Base-by-base conservation (phyloP, 2,113 vertebrate species). In the Tyrannus savana region DNA sequence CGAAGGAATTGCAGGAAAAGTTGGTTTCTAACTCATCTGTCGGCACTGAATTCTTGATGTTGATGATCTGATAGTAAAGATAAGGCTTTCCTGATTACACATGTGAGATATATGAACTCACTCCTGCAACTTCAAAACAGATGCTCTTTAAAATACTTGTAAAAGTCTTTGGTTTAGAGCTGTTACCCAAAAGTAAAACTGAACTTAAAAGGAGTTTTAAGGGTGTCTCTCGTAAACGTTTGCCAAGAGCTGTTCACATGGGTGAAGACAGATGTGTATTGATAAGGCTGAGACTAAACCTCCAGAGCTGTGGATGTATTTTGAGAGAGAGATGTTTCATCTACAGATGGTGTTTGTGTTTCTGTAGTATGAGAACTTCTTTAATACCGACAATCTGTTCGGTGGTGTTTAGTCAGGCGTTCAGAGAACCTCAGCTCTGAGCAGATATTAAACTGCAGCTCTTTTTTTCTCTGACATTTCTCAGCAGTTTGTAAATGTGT, bases 41-140 rank as follows among this genome's bases (percentile, higher is more conserved):
- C 82, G 58, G 52, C 53, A 23, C 46, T 66, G 74, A 89, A 87
- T 82, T 91, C 68, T 74, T 64, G 28, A 42, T 74, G 46, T 23
- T 76, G 66, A 9, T 56, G 81, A 33, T 75, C 66, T 84, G 67
- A 33, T 72, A 66, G 77, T 78, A 71, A 84, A 84, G 77, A 59
- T 74, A 50, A 56, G 76, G 68, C n/a, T 86, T 83, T 21, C 55
- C 47, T 41, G 63, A 30, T 55, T 71, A 35, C 74, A 66, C 52
- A 17, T 91, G 49, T 71, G 87, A 91, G 68, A 49, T 46, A 10
- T 21, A 28, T 47, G 55, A 80, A 81, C 75, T 92, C 14, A 19
- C 59, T 88, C 86, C 25, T 92, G 83, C 89, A 93, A 44, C 84
- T 82, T 91, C 71, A 67, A 73, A 96, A 85, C 94, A 95, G 81